Conservation (phyloP, 2,888 invertebrate species). For the Drosophila flavopinicola region DNA sequence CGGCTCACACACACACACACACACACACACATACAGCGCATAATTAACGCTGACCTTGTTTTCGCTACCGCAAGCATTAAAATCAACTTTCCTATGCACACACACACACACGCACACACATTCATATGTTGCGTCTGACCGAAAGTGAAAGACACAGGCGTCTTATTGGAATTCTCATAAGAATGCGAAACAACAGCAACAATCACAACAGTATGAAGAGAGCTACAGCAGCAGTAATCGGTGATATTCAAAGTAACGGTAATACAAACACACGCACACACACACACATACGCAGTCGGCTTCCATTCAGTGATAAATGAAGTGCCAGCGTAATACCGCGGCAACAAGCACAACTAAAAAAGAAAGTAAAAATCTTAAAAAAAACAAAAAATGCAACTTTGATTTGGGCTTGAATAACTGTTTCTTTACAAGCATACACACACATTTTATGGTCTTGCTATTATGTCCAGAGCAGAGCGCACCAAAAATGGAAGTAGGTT, state of each 20-base stretch:
- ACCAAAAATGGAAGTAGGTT: constrained; percentile 66
- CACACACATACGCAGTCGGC: constrained; percentile 14
- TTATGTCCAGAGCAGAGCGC: constrained; percentile 22
- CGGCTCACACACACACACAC: constrained; percentile 19
- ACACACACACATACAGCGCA: constrained; percentile 15
- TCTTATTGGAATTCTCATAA: constrained; percentile 76
- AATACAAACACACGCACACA: constrained; percentile 24
- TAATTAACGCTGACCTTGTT: constrained; percentile 55
- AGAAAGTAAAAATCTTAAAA: constrained; percentile 59
- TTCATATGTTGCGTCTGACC: constrained; percentile 32
- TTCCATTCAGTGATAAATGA: constrained; percentile 23
- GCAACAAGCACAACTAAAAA: constrained; percentile 34
- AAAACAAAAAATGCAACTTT: constrained; percentile 41
- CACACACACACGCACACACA: constrained; percentile 10
- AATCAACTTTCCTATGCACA: constrained; percentile 52
- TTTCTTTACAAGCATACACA: constrained; percentile 39
- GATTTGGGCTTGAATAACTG: constrained; percentile 56
- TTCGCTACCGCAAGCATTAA: constrained; percentile 49
- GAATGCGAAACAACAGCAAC: constrained; percentile 62
- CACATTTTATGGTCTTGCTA: constrained; percentile 10
- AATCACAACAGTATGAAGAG: constrained; percentile 27
- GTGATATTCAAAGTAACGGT: constrained; percentile 46
- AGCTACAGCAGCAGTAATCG: constrained; percentile 27
- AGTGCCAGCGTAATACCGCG: constrained; percentile 48
- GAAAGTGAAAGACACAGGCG: constrained; percentile 69